Conservation (phyloP, 2,888 invertebrate species). For the Choristoneura rosaceana region DNA sequence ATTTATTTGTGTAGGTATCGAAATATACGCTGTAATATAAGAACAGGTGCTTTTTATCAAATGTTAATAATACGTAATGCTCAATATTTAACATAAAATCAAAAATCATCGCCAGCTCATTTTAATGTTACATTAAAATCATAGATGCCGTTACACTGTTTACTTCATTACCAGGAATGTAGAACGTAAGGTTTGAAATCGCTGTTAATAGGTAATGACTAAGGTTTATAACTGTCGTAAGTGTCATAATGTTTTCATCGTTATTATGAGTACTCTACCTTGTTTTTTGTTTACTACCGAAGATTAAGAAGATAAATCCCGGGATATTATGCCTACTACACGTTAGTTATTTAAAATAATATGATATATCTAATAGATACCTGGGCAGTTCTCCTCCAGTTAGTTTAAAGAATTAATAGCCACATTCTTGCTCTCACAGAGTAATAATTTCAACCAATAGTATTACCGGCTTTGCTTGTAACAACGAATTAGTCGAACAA, state of each 20-base stretch:
- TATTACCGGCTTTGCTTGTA: not conserved
- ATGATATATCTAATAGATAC: too few relatives aligned
- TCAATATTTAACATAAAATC: conserved; percentile 12
- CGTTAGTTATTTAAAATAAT: too few relatives aligned
- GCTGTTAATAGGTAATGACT: not conserved
- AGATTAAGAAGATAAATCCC: not conserved
- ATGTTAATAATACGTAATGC: conserved; percentile 17
- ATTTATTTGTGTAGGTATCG: conserved; percentile 10
- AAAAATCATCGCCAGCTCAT: not conserved
- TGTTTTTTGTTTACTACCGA: not conserved
- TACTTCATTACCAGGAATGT: not conserved
- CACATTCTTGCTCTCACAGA: too few relatives aligned
- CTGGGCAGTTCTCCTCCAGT: too few relatives aligned
- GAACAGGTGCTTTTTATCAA: conserved; percentile 25
- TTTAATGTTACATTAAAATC: not conserved
- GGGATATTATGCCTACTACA: not conserved
- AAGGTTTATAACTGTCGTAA: not conserved
- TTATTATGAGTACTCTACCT: not conserved
- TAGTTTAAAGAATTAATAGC: not conserved
- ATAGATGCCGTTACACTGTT: not conserved
- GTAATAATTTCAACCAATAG: not conserved
- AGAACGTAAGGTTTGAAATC: not conserved
- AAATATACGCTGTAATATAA: conserved; percentile 17
- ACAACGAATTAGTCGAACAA: not conserved
- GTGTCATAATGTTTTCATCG: not conserved